phyloP scores from a whole-genome alignment of 2,888 invertebrate genomes.

The Uropetala carovei region DNA sequence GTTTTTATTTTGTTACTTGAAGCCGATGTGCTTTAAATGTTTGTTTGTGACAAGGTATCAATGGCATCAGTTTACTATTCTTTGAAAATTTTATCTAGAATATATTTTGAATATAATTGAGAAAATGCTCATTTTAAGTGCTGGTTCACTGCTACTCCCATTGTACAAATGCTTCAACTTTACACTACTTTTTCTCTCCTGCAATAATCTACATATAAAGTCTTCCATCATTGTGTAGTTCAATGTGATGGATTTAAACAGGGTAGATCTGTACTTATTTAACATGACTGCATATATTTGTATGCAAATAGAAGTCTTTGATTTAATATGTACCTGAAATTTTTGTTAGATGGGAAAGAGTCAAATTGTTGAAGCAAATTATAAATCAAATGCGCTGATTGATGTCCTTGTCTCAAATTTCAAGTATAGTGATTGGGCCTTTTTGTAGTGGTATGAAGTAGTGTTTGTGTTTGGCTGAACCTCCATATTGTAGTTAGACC shows the following conservation, averaged over 20 bases:
- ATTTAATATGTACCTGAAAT: conserved; percentile 19
- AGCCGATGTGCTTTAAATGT: conserved; percentile 41
- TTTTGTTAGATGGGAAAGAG: not conserved
- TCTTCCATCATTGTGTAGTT: not conserved
- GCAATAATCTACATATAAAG: not conserved
- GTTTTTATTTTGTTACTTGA: conserved; percentile 45
- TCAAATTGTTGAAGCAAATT: conserved; percentile 6
- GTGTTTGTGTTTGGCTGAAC: not conserved
- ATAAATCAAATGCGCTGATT: not conserved
- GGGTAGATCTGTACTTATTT: not conserved
- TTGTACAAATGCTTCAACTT: conserved; percentile 17
- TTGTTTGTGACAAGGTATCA: conserved; percentile 38
- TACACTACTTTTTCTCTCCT: not conserved
- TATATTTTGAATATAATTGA: not conserved
- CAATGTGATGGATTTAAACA: not conserved
- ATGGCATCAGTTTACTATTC: not conserved
- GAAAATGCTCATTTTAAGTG: not conserved
- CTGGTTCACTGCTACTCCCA: not conserved
- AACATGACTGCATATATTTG: not conserved
- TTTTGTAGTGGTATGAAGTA: conserved; percentile 31
- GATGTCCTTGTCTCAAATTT: conserved; percentile 32
- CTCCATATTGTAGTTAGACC: conserved; percentile 19
- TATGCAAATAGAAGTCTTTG: not conserved
- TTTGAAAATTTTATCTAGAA: not conserved
- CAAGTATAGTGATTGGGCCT: conserved; percentile 20